Percentiles rank a stretch among this genome's conserved stretches.
Evolutionary conservation across 2,888 invertebrate species (phyloP).

Genomic region (Eristalinus sepulchralis): DNA sequence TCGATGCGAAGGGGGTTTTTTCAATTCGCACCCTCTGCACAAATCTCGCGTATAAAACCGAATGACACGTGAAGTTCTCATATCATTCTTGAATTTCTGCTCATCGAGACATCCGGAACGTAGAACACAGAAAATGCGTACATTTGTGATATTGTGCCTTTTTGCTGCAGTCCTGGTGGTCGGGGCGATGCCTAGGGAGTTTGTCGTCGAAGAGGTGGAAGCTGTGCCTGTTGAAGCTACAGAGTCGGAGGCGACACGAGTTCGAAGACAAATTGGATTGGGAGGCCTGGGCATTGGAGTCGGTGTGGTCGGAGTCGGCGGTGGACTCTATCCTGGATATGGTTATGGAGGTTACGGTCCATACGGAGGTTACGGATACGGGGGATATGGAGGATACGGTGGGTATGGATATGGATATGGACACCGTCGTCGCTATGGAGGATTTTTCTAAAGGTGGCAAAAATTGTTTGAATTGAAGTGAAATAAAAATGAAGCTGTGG

Average conservation of each 20-base stretch:
- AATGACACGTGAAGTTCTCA: background rate
- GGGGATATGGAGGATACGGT: background rate
- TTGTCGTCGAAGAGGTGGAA: background rate
- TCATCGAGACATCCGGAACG: background rate
- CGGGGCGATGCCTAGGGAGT: background rate
- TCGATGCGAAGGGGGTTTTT: background rate
- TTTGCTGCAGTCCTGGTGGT: conserved; percentile 1
- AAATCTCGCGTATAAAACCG: background rate
- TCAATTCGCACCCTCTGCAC: background rate
- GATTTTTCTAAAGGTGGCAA: conserved; percentile 1
- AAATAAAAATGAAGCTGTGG: background rate
- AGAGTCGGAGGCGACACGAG: background rate
- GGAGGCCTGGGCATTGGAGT: conserved; percentile 2
- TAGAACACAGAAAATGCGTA: conserved; percentile 3
- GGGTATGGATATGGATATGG: conserved; percentile 8
- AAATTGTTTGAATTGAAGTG: background rate
- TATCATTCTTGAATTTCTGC: background rate
- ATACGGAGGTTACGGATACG: conserved; percentile 31
- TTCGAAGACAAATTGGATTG: conserved; percentile 33
- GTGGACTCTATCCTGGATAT: conserved; percentile 19
- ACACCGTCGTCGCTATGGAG: conserved; percentile 28
- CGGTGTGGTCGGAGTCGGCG: conserved; percentile 4
- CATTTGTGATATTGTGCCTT: conserved; percentile 4
- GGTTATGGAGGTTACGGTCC: conserved; percentile 35
- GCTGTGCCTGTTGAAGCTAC: conserved; percentile 2